Evolutionary conservation across 2,797 vertebrate genomes (phyloP).

Genomic region (Danio aesculapii): DNA sequence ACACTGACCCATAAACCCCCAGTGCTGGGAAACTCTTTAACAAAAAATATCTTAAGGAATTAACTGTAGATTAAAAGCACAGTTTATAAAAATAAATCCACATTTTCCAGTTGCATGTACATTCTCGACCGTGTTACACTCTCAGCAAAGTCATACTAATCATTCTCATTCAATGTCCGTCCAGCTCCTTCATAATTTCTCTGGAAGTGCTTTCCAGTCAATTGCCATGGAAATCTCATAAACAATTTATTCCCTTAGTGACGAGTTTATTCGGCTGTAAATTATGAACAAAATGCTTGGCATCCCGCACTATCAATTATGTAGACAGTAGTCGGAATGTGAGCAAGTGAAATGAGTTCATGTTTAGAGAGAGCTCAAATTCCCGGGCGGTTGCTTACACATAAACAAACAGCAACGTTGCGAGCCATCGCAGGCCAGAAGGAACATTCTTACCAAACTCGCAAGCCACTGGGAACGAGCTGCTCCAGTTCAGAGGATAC

Average conservation of each 20-base stretch:
- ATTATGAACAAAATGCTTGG: conserved; percentile 36
- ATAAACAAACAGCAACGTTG: conserved; percentile 42
- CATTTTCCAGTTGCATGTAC: conserved; percentile 72
- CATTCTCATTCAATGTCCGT: conserved; percentile 63
- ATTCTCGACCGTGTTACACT: conserved; percentile 67
- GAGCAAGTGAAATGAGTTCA: not conserved
- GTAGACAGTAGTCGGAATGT: conserved; percentile 21
- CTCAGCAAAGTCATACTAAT: conserved; percentile 62
- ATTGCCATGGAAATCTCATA: conserved; percentile 73
- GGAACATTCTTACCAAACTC: conserved; percentile 25
- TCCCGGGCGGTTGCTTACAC: conserved; percentile 8
- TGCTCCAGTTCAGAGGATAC: not conserved
- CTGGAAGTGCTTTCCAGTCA: conserved; percentile 63
- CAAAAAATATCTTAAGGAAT: conserved; percentile 46
- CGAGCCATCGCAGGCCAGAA: not conserved
- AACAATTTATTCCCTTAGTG: conserved; percentile 59
- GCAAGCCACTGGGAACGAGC: not conserved
- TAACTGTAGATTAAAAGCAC: conserved; percentile 60
- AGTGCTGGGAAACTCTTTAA: too few relatives aligned
- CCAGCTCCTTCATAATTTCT: conserved; percentile 60
- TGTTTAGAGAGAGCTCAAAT: conserved; percentile 35
- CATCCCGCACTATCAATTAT: not conserved
- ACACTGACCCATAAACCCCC: too few relatives aligned
- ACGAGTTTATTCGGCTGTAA: conserved; percentile 26
- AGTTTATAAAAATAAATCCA: conserved; percentile 56